phyloP scores from a whole-genome alignment of 1,140 invertebrate species.

The Sycobia sp. region DNA sequence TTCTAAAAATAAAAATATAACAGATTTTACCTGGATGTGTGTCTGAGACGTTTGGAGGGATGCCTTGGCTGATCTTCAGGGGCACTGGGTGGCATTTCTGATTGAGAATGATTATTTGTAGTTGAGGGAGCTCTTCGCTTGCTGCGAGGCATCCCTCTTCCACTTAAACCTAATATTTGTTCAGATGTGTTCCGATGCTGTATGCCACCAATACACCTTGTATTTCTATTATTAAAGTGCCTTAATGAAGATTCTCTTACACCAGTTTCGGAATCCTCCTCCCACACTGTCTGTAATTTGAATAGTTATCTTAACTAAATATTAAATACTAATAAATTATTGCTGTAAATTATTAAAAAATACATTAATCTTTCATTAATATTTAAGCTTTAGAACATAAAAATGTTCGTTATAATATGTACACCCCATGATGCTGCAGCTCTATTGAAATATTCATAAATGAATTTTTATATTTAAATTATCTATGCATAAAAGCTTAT shows the following conservation, averaged over 20 bases:
- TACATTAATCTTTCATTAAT: too few relatives aligned
- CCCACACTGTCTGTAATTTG: slow-evolving; percentile 35
- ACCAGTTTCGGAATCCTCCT: slow-evolving; percentile 28
- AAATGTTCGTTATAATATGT: too few relatives aligned
- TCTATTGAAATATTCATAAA: too few relatives aligned
- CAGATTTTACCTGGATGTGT: slow-evolving; percentile 55
- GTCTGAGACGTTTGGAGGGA: slow-evolving; percentile 56
- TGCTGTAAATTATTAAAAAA: too few relatives aligned
- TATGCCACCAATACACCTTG: neutral
- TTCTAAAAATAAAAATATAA: too few relatives aligned
- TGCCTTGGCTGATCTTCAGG: slow-evolving; percentile 58
- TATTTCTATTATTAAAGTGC: slow-evolving; percentile 11
- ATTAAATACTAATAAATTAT: too few relatives aligned
- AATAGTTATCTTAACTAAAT: too few relatives aligned
- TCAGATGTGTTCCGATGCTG: slow-evolving; percentile 4
- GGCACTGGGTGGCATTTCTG: slow-evolving; percentile 56
- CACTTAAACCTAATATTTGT: slow-evolving; percentile 35
- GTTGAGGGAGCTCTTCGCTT: slow-evolving; percentile 60
- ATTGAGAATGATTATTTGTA: slow-evolving; percentile 53
- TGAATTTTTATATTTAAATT: too few relatives aligned
- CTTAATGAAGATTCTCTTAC: slow-evolving; percentile 21
- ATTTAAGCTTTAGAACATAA: too few relatives aligned
- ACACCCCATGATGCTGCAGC: too few relatives aligned
- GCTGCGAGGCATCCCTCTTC: slow-evolving; percentile 59
- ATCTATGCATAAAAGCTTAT: too few relatives aligned